Base-by-base conservation (phyloP, 1,140 invertebrate genomes). In the Elysia chlorotica region DNA sequence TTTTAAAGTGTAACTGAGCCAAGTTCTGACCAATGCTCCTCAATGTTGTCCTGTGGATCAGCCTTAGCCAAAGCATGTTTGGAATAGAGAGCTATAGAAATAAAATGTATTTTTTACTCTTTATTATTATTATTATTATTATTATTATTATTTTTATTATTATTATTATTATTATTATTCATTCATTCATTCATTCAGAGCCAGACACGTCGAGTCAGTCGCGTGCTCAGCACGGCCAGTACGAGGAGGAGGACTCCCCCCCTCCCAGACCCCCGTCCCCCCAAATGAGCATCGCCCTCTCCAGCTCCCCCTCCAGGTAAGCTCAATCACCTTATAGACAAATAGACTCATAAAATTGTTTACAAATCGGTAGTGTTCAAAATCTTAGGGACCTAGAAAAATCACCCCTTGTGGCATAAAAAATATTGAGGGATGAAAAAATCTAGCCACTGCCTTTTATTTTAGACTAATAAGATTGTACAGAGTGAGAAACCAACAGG, bases 261-360 rank as follows among this genome's bases (percentile, higher is more conserved):
- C 76, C 73, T 19, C 73, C 76, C 6, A n/a, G 73, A 23, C 73
- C 76, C 30, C 76, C 76, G 5, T 75, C 76, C 21, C 76, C 76
- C 19, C 71, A 75, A 56, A 69, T 74, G 38, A 62, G 56, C 37
- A 62, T 74, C 30, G 53, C 53, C 17, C 53, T 74, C 14, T 69
- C 73, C 25, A 62, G 30, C 5, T 76, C 76, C 53, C 14, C 68
- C 30, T 33, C 71, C 14, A 65, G 71, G 75, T 76, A 38, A 65
- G 54, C n/a, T n/a, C n/a, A n/a, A n/a, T n/a, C n/a, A n/a, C n/a
- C n/a, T n/a, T n/a, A n/a, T n/a, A n/a, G n/a, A n/a, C n/a, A n/a
- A n/a, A n/a, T n/a, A n/a, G n/a, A n/a, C n/a, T n/a, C n/a, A n/a
- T n/a, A n/a, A n/a, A n/a, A n/a, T n/a, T n/a, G n/a, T n/a, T n/a